phyloP scores from a whole-genome alignment of 2,888 invertebrate genomes.

The Phalangium opilio region DNA sequence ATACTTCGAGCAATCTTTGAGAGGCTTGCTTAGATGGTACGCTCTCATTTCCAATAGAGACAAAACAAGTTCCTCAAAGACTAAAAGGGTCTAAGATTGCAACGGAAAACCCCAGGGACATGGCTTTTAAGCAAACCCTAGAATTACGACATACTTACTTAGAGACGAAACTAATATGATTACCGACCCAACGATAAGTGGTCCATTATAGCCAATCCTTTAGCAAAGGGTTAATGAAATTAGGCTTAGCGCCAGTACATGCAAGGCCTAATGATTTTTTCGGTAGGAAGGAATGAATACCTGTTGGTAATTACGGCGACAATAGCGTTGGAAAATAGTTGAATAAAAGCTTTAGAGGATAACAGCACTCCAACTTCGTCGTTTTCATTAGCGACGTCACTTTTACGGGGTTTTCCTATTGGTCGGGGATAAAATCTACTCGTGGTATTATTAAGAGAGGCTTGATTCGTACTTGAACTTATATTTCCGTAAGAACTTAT shows the following conservation, averaged over 20 bases:
- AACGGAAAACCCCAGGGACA: too few species aligned
- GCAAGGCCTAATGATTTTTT: not conserved
- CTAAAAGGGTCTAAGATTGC: too few species aligned
- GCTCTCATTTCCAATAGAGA: too few species aligned
- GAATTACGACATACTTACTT: constrained; percentile 38
- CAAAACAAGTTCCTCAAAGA: too few species aligned
- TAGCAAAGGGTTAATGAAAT: constrained; percentile 18
- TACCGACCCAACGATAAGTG: constrained; percentile 50
- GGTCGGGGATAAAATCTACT: constrained; percentile 1
- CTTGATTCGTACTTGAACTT: not conserved
- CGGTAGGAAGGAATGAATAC: constrained; percentile 19
- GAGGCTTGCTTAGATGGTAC: too few species aligned
- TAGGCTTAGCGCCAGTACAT: not conserved
- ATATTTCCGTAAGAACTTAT: not conserved
- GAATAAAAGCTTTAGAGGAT: constrained; percentile 64
- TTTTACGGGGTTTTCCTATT: too few species aligned
- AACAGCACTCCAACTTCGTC: constrained; percentile 32
- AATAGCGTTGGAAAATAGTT: constrained; percentile 57
- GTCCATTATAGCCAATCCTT: constrained; percentile 48
- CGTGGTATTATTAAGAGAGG: constrained; percentile 1
- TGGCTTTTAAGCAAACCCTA: too few species aligned
- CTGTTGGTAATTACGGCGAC: constrained; percentile 49
- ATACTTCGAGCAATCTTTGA: too few species aligned
- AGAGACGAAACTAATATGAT: constrained; percentile 49
- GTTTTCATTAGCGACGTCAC: constrained; percentile 23